Base-by-base conservation (phyloP, 1,140 invertebrate genomes). In the Lepidurus couesii region DNA sequence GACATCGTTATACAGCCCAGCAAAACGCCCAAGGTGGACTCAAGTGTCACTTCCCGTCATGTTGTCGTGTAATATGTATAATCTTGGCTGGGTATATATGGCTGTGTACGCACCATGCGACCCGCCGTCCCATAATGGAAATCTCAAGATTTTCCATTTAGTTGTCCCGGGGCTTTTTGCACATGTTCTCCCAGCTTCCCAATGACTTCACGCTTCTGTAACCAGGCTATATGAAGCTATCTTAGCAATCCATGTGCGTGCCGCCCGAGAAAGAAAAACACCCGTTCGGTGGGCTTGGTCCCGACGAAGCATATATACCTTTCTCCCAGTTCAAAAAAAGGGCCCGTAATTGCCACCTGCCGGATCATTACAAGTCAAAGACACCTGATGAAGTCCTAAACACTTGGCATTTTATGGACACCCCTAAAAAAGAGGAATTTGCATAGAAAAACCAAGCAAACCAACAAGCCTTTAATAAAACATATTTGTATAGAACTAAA, bases 381-480 rank as follows among this genome's bases (percentile, higher is more conserved):
- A 65, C 53, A 65, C 53, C 13, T 65, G 53, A 65, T 65, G 53
- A 65, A 65, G 53, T 65, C 53, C 21, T 65, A 65, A 65, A 65
- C 53, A 65, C 8, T 65, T 21, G 21, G 4, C 7, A 16, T 47
- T 47, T 9, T 21, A 65, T 16, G 10, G 3, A 47, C 45, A 65
- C 34, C 34, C 34, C 2, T 34, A 34, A 34, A 34, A 34, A 4
- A 34, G 34, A 3, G 34, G 34, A 34, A 34, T 65, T 65, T 65
- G 53, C 53, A 65, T 65, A n/a, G 6, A 21, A 65, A 21, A 9
- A 11, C 47, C 47, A 65, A 65, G 13, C 11, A 26, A 26, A 26
- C 34, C 34, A 34, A 2, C 34, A 34, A 34, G 34, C 3, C 34
- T 34, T 34, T 34, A 34, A 1, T 34, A 34, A 34, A 34, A 34